These are phyloP conservation scores for Prunella himalayana DNA, from an alignment of 2,113 vertebrate species.

Conservation along the genomic window DNA sequence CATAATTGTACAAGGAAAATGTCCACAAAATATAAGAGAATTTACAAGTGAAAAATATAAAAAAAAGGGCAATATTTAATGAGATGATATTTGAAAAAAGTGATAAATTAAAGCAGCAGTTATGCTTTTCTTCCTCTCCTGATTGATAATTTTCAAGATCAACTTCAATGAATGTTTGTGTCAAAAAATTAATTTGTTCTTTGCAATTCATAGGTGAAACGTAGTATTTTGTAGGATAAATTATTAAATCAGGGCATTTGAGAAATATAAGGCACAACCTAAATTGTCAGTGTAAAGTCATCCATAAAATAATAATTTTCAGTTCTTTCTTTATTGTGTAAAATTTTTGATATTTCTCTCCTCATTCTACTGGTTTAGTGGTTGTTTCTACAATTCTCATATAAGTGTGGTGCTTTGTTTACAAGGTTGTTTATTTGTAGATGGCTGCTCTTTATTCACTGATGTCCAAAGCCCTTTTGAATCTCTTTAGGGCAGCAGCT, in stretches of 20 bases:
- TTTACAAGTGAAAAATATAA: background rate
- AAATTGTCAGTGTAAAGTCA: background rate
- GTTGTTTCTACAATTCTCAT: background rate
- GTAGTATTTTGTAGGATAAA: background rate
- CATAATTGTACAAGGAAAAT: background rate
- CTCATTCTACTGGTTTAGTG: background rate
- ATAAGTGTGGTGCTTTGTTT: background rate
- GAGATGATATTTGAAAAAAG: slow-evolving; percentile 11
- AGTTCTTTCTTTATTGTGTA: background rate
- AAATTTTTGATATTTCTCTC: background rate
- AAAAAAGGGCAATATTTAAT: background rate
- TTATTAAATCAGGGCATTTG: background rate
- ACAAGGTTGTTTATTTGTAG: background rate
- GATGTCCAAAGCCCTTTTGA: background rate
- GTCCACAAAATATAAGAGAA: slow-evolving; percentile 15
- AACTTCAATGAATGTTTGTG: background rate
- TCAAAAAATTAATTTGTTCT: background rate
- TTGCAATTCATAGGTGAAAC: background rate
- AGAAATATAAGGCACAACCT: background rate
- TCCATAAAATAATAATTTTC: background rate
- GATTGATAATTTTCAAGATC: background rate
- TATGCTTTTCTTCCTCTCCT: background rate
- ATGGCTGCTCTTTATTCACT: background rate
- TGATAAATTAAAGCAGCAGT: background rate
- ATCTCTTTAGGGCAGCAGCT: background rate